These are phyloP conservation scores for Anticlea derivata DNA, from an alignment of 2,888 invertebrate species.

Conservation along the genomic window DNA sequence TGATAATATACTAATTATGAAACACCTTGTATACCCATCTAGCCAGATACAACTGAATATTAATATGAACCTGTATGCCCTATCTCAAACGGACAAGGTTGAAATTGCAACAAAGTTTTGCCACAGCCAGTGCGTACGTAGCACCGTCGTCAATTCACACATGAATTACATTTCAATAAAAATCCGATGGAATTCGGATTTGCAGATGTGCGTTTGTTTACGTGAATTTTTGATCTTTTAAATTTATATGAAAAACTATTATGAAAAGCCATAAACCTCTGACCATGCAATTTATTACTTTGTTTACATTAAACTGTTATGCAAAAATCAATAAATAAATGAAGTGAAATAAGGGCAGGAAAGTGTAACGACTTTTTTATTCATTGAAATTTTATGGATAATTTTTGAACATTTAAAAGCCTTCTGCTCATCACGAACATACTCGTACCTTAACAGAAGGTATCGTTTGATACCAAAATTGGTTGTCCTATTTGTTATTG, in stretches of 20 bases:
- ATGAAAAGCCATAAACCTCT: background rate
- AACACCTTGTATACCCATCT: constrained; percentile 8
- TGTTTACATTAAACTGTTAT: too few species aligned
- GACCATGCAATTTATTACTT: background rate
- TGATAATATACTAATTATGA: too few species aligned
- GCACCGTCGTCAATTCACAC: constrained; percentile 58
- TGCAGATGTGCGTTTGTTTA: constrained; percentile 43
- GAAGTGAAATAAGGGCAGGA: too few species aligned
- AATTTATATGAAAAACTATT: constrained; percentile 4
- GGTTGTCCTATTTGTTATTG: too few species aligned
- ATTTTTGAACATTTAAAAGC: too few species aligned
- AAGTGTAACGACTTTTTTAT: too few species aligned
- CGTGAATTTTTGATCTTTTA: constrained; percentile 8
- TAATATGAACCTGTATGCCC: background rate
- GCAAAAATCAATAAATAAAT: too few species aligned
- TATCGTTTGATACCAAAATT: too few species aligned
- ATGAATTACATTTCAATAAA: constrained; percentile 56
- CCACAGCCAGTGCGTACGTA: constrained; percentile 31
- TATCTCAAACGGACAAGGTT: constrained; percentile 17
- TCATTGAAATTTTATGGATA: too few species aligned
- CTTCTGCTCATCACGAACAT: too few species aligned
- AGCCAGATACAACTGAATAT: constrained; percentile 5
- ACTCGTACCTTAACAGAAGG: too few species aligned
- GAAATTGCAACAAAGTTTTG: constrained; percentile 27
- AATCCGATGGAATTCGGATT: constrained; percentile 45